phyloP scores from a whole-genome alignment of 1,140 invertebrate genomes.

The Pararge aegeria region DNA sequence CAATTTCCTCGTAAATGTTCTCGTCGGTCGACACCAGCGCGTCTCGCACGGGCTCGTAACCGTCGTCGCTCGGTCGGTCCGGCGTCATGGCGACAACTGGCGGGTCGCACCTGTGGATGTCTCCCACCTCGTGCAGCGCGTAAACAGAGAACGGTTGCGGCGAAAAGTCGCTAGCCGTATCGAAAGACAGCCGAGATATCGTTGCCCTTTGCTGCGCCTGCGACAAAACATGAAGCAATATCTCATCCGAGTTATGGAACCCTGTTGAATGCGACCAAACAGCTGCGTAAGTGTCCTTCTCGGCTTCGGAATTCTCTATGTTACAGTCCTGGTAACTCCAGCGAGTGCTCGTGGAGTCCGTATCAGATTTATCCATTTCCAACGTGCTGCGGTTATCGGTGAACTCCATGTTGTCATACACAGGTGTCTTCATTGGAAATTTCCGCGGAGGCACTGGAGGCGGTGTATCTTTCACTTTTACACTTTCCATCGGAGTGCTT shows the following conservation, averaged over 20 bases:
- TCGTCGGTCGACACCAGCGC: slow-evolving; percentile 53
- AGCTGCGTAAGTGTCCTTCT: slow-evolving; percentile 50
- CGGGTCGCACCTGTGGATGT: slow-evolving; percentile 44
- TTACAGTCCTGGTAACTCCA: slow-evolving; percentile 73
- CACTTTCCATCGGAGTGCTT: slow-evolving; percentile 51
- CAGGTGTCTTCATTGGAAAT: slow-evolving; percentile 39
- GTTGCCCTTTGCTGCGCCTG: slow-evolving; percentile 60
- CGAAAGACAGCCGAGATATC: slow-evolving; percentile 59
- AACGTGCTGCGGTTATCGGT: background rate
- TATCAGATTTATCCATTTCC: slow-evolving; percentile 31
- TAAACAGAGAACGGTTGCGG: slow-evolving; percentile 58
- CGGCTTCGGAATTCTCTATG: slow-evolving; percentile 39
- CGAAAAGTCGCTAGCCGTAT: slow-evolving; percentile 59
- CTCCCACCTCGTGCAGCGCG: slow-evolving; percentile 65
- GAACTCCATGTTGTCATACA: slow-evolving; percentile 50
- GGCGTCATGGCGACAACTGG: slow-evolving; percentile 66
- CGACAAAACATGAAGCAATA: slow-evolving; percentile 53
- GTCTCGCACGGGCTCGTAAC: slow-evolving; percentile 69
- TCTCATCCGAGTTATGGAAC: slow-evolving; percentile 68
- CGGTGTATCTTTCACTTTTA: slow-evolving; percentile 37
- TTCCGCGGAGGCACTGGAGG: slow-evolving; percentile 60
- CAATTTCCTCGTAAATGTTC: slow-evolving; percentile 74
- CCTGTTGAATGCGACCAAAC: slow-evolving; percentile 70
- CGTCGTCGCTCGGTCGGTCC: slow-evolving; percentile 62
- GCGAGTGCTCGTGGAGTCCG: slow-evolving; percentile 64